Evolutionary conservation across 1,140 invertebrate species (phyloP), one percentile per base, ranked within the genome.

Genomic region (Pseudomyrmex pallidus): DNA sequence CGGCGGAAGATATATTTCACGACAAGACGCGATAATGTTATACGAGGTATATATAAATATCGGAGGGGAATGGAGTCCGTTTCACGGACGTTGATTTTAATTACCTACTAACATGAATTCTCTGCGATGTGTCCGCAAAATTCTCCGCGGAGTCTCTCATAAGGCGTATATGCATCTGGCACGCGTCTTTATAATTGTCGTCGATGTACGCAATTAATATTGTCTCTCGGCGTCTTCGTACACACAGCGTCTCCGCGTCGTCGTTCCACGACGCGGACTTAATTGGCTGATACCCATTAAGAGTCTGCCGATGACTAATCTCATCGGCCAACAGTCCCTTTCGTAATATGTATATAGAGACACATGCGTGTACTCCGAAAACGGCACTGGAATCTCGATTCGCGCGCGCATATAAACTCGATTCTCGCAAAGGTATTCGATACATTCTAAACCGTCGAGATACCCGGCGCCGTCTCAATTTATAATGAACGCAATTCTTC

Each of bases 231-330:
- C 17, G 10, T 84, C 73, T 13, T 9, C 57, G 77, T 68, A 54
- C 13, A 0, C 4, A 10, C 57, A 44, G 44, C 35, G 59, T 17
- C n/a, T 13, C 25, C 20, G 48, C 70, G 57, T 82, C 50, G 59
- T 72, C 15, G 57, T 74, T 74, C 48, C 62, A 66, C 22, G 82
- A 63, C 59, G 57, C 52, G n/a, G 56, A 74, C 72, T 85, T 87
- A 82, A 87, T 82, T 85, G 82, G 62, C 66, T 20, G 68, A 13
- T 66, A 56, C 52, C 66, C 61, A 64, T 85, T 85, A 78, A 85
- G 82, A 87, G 82, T 77, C 76, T 10, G 63, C 17, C 64, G 85
- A 87, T 88, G 85, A 85, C 70, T 85, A 84, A 88, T 87, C 64
- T 22, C 15, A 52, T 25, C 50, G 17, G 9, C 44, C 35, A 56